Evolutionary conservation across 1,140 invertebrate genomes (phyloP), one percentile per base, ranked within the genome.

Genomic region (Diorhabda carinulata): DNA sequence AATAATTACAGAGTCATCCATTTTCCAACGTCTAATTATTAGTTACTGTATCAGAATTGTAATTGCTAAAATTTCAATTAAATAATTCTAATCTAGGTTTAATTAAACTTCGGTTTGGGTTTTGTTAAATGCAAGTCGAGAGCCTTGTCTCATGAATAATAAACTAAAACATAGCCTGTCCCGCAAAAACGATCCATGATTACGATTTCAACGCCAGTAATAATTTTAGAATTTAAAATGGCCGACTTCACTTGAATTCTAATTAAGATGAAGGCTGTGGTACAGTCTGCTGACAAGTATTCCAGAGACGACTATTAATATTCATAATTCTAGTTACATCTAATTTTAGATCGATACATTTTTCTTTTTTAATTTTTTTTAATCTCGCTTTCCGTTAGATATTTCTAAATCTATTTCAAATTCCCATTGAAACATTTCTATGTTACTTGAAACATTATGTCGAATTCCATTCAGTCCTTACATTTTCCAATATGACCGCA

Each of bases 81-180:
- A 64, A 64, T 57, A 64, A 57, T 57, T 64, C 63, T 64, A 57
- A 64, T 64, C 63, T 64, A 56, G 63, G 63, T 64, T 64, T 64
- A 64, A 64, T 64, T 57, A 64, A 64, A 64, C 45, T 57, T 64
- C 45, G 52, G 63, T 56, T 47, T 45, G 25, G 63, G 63, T 57
- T 64, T 57, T 57, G 63, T 64, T 64, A 44, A 64, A 64, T 57
- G 44, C 44, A 42, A 64, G 63, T 64, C 10, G 63, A 10, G 63
- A 52, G 25, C 3, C 40, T 47, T 64, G 52, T 47, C 63, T 64
- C 52, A 64, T 64, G 63, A 64, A 64, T 64, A 64, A 56, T 64
- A 42, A 64, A 64, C 52, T 64, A 42, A 41, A 64, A 45, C 52
- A 56, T 57, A 41, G 43, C 25, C 9, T 57, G 9, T 10, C 25